A percentile compares a stretch with the other conserved stretches of the same genome.
Evolutionary conservation across 2,113 vertebrate genomes (phyloP).

Genomic region (Arenaria interpres): DNA sequence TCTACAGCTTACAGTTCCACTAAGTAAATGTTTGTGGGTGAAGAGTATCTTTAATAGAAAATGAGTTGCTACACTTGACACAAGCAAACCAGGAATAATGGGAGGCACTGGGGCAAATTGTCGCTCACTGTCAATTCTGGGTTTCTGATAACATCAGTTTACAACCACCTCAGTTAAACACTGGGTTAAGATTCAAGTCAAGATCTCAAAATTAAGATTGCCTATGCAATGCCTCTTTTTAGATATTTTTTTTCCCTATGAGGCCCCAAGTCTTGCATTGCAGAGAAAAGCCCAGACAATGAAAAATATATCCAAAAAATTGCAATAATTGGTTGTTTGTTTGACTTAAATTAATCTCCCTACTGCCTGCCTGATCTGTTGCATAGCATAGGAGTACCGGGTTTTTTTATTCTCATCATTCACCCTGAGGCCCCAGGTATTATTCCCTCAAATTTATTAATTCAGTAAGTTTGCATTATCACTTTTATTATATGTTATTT

Average conservation of each 20-base stretch:
- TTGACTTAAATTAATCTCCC: background rate
- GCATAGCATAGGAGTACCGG: background rate
- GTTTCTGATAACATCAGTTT: background rate
- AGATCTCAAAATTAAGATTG: background rate
- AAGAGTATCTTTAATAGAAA: background rate
- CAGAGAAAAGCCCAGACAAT: background rate
- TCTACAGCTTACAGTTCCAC: background rate
- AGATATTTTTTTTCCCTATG: background rate
- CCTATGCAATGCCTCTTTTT: background rate
- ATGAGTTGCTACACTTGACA: background rate
- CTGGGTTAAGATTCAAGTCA: background rate
- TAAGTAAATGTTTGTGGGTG: background rate
- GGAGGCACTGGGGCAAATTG: background rate
- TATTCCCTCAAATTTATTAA: background rate
- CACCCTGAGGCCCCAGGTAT: background rate
- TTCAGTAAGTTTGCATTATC: background rate
- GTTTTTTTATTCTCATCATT: background rate
- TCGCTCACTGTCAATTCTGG: rapidly evolving
- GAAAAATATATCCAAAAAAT: background rate
- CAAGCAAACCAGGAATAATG: background rate
- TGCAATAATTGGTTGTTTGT: background rate
- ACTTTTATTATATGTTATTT: background rate
- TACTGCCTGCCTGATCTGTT: background rate
- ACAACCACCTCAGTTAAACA: background rate
- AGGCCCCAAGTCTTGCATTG: background rate